Evolutionary conservation across 2,888 invertebrate genomes (phyloP).

Genomic region (Leucophora obtusa): DNA sequence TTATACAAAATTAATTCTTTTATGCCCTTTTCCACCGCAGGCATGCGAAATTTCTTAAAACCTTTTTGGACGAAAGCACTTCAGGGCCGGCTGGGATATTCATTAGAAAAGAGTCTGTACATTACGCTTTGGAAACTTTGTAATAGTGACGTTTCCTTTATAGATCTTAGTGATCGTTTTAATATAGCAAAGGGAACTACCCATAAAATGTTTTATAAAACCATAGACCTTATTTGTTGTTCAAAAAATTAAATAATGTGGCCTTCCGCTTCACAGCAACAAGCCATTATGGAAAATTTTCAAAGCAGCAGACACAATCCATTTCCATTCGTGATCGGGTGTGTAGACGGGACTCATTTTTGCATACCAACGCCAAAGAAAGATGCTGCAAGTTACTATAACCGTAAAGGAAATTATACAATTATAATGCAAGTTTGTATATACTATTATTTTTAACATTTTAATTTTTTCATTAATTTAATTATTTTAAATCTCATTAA

Average conservation of each 20-base stretch:
- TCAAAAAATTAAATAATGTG: constrained; percentile 16
- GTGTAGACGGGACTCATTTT: constrained; percentile 14
- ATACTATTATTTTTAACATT: background rate
- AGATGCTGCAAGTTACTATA: constrained; percentile 5
- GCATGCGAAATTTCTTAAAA: no score
- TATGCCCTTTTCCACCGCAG: no score
- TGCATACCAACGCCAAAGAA: background rate
- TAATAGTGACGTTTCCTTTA: constrained; percentile 7
- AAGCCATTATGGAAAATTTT: background rate
- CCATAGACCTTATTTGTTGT: constrained; percentile 15
- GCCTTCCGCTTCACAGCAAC: background rate
- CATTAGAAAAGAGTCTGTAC: background rate
- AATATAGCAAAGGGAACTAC: background rate
- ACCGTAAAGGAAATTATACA: constrained; percentile 18
- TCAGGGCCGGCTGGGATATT: background rate
- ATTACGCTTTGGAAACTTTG: background rate
- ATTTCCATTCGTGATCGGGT: constrained; percentile 16
- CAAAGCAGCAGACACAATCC: background rate
- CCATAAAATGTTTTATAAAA: constrained; percentile 1
- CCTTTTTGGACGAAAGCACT: background rate
- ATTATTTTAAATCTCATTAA: no score
- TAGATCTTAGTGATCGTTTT: background rate
- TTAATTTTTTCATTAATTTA: constrained; percentile 5
- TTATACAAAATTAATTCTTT: background rate
- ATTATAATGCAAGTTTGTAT: constrained; percentile 23